Conservation (phyloP, 1,140 invertebrate species). For the Diachasma alloeum region DNA sequence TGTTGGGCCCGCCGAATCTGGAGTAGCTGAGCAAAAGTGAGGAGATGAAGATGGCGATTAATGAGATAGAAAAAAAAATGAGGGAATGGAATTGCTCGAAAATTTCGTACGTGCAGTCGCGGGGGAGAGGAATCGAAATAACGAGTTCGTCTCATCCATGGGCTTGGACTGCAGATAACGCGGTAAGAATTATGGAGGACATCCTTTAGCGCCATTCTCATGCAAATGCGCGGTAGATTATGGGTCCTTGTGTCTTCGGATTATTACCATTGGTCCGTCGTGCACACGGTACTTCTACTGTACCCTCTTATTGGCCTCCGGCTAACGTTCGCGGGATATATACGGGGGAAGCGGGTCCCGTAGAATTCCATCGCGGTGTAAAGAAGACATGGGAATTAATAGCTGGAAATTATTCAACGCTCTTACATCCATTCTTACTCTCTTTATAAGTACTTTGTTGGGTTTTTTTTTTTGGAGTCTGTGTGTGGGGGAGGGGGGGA, state of each 20-base stretch:
- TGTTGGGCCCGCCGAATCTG: too few relatives aligned
- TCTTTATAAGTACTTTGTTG: slow-evolving; percentile 11
- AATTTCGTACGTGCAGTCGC: slow-evolving; percentile 9
- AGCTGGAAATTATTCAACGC: slow-evolving; percentile 30
- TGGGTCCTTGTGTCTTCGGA: slow-evolving; percentile 54
- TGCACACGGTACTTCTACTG: slow-evolving; percentile 33
- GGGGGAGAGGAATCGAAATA: slow-evolving; percentile 41
- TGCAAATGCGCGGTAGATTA: slow-evolving; percentile 59
- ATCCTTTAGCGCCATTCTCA: slow-evolving; percentile 59
- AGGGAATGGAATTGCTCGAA: background rate
- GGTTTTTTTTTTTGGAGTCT: slow-evolving; percentile 12
- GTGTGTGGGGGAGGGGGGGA: too few relatives aligned
- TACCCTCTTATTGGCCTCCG: slow-evolving; percentile 32
- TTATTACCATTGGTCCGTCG: slow-evolving; percentile 53
- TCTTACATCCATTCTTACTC: slow-evolving; percentile 2
- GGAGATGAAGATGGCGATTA: too few relatives aligned
- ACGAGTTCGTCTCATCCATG: slow-evolving; percentile 49
- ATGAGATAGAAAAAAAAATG: too few relatives aligned
- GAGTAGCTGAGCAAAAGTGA: too few relatives aligned
- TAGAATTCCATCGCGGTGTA: slow-evolving; percentile 31
- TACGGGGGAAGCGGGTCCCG: background rate
- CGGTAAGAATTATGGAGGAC: slow-evolving; percentile 55
- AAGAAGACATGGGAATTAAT: slow-evolving; percentile 38
- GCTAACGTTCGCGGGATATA: slow-evolving; percentile 9
- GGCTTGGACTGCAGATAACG: slow-evolving; percentile 45